Conservation (phyloP, 2,797 vertebrate species). For the Aythya fuligula region DNA sequence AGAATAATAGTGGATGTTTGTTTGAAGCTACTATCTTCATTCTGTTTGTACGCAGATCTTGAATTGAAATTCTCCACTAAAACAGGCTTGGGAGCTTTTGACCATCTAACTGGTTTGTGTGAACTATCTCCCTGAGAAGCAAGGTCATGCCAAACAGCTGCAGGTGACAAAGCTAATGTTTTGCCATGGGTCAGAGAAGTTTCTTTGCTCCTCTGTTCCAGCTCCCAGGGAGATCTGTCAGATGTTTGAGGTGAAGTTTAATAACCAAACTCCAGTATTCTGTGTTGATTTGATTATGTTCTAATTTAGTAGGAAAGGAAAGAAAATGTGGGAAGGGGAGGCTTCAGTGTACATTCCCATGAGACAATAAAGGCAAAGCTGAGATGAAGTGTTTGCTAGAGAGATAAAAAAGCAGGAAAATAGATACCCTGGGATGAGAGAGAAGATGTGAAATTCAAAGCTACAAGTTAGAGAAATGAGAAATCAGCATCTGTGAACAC, state of each 20-base stretch:
- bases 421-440: not conserved
- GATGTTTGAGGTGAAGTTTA: not conserved
- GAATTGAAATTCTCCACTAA: not conserved
- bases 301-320: not conserved
- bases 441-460: not conserved
- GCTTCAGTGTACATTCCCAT: not conserved
- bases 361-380: not conserved
- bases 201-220: not conserved
- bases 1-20: not conserved
- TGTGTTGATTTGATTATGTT: not conserved
- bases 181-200: not conserved
- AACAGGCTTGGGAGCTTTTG: not conserved
- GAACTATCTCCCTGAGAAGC: not conserved
- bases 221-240: not conserved
- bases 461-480: not conserved
- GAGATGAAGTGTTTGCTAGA: not conserved
- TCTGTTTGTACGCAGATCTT: rapidly evolving
- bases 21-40: not conserved
- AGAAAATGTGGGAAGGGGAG: not conserved
- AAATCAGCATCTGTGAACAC: not conserved
- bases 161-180: not conserved
- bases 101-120: not conserved
- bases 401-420: not conserved
- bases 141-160: not conserved
- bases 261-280: rapidly evolving